Percentiles rank a stretch among this genome's conserved stretches.
These are phyloP conservation scores for Bhutanitis thaidina DNA, from an alignment of 2,888 invertebrate genomes.

Conservation along the genomic window DNA sequence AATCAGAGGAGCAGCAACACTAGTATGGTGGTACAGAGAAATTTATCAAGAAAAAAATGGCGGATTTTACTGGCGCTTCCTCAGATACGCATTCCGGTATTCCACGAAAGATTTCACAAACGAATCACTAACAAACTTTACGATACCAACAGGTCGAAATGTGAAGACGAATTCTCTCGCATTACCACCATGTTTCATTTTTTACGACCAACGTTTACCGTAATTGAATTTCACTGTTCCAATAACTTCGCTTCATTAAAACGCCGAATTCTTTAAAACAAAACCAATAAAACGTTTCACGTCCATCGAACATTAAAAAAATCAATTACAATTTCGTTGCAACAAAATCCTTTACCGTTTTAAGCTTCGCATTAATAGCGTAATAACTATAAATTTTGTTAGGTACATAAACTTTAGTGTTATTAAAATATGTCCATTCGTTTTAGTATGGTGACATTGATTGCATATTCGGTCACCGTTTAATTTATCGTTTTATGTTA, in stretches of 20 bases:
- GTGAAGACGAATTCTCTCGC: too few species aligned
- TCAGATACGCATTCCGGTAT: too few species aligned
- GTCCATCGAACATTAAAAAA: slow-evolving; percentile 18
- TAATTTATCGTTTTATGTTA: slow-evolving; percentile 21
- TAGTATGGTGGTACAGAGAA: too few species aligned
- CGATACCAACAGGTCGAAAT: too few species aligned
- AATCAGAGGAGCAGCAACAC: too few species aligned
- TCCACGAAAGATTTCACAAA: too few species aligned
- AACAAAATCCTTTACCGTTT: slow-evolving; percentile 24
- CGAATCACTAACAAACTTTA: too few species aligned
- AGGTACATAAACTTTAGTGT: slow-evolving; percentile 30
- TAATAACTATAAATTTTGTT: slow-evolving; percentile 30
- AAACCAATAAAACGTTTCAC: slow-evolving; percentile 12
- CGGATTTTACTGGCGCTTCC: too few species aligned
- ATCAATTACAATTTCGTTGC: slow-evolving; percentile 21
- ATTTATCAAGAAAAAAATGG: too few species aligned
- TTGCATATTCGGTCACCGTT: slow-evolving; percentile 25
- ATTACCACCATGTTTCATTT: too few species aligned
- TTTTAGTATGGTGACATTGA: slow-evolving; percentile 34
- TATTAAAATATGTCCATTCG: slow-evolving; percentile 33
- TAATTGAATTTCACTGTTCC: neutral
- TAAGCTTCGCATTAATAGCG: slow-evolving; percentile 32
- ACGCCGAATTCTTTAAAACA: slow-evolving; percentile 2
- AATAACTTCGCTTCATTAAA: slow-evolving; percentile 13
- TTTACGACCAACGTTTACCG: too few species aligned